Evolutionary conservation across 2,113 vertebrate species (phyloP).

Genomic region (Pluvianellus socialis): DNA sequence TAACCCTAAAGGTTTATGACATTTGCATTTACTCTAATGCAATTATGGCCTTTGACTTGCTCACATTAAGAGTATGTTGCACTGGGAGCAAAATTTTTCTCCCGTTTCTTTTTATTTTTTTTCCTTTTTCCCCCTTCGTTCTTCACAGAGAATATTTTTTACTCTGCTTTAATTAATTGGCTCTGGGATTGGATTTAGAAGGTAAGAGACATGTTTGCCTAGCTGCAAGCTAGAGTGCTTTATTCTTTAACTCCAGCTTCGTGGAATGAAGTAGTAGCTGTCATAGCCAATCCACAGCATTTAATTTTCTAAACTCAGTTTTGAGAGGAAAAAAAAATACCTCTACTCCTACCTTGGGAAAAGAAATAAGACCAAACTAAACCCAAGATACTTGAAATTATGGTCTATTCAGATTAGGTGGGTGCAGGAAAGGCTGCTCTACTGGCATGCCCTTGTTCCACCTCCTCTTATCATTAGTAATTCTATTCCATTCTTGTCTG

Average conservation of each 20-base stretch:
- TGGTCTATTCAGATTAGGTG: not conserved
- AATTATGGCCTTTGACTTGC: not conserved
- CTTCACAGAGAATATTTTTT: not conserved
- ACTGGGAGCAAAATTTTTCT: not conserved
- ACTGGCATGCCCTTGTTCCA: slow-evolving; percentile 13
- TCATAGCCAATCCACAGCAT: not conserved
- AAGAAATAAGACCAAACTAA: not conserved
- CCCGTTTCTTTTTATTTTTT: too few species aligned
- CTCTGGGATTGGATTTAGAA: not conserved
- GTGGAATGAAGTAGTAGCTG: not conserved
- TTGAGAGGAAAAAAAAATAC: not conserved
- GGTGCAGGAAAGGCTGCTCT: not conserved
- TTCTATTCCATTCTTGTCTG: slow-evolving; percentile 66
- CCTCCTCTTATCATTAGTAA: slow-evolving; percentile 49
- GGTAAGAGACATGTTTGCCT: not conserved
- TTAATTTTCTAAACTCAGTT: not conserved
- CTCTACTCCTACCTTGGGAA: not conserved
- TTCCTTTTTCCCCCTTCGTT: not conserved
- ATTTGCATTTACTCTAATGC: not conserved
- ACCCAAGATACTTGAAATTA: not conserved
- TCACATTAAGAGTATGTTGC: not conserved
- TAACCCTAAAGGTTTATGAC: not conserved
- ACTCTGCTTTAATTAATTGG: not conserved
- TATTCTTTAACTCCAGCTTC: not conserved
- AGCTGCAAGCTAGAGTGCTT: not conserved